Base-by-base conservation (phyloP, 2,113 vertebrate genomes). In the Pelmatolapia mariae region DNA sequence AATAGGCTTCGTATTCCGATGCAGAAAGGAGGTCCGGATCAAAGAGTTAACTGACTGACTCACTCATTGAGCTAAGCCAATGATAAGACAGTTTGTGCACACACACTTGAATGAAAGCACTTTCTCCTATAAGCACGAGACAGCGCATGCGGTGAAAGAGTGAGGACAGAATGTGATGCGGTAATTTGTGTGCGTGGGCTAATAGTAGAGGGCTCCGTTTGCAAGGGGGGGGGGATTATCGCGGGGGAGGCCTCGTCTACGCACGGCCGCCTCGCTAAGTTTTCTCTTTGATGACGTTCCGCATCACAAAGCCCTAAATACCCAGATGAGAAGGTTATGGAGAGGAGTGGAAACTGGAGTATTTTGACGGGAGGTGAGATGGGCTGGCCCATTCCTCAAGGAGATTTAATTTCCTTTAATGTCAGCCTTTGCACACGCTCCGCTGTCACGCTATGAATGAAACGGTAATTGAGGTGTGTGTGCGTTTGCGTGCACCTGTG, bases 331-430 rank as follows among this genome's bases (percentile, higher is more conserved):
- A 90, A 94, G 95, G 94, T 95, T 94, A 92, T 33, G 24, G 85
- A 91, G 92, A 90, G 91, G 88, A 91, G 91, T 84, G 89, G 93
- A 89, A 93, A 92, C 45, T 88, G 88, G 87, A 92, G 93, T 84
- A 59, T 94, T 89, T 88, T 93, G 94, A 95, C 89, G 79, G 89
- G 89, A 93, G 93, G 93, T 92, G 93, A 93, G 89, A 89, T 73
- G 86, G 92, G 93, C 81, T 38, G 93, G 87, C 82, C 85, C 92
- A 63, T 91, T 95, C 92, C 87, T 53, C 45, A 7, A 90, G 86
- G 86, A 94, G 93, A 95, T 94, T 94, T 93, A 83, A 94, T 93
- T 94, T 94, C 88, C 91, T 93, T 92, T 94, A 94, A 94, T 94
- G 93, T 94, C 92, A 90, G 89, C 91, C 86, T 81, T 82, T 59